phyloP scores from a whole-genome alignment of 2,113 vertebrate genomes.

The Tetrax tetrax region DNA sequence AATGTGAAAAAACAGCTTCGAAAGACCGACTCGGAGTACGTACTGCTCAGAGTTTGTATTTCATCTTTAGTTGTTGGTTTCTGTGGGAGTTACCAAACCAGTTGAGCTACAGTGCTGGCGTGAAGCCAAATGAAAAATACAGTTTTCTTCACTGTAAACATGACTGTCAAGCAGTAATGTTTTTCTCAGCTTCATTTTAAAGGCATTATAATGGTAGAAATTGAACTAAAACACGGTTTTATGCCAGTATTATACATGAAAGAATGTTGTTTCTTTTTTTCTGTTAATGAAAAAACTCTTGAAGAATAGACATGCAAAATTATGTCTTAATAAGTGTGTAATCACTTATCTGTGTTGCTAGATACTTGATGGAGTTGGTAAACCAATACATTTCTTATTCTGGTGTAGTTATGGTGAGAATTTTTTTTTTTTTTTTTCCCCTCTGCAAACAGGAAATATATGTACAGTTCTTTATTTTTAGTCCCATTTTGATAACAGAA shows the following conservation, averaged over 20 bases:
- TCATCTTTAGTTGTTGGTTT: constrained; percentile 52
- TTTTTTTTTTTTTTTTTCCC: background rate
- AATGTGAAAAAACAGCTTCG: constrained; percentile 14
- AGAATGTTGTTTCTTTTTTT: background rate
- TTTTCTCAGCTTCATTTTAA: constrained; percentile 65
- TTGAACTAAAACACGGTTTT: constrained; percentile 55
- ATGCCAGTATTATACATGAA: constrained; percentile 38
- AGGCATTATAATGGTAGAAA: constrained; percentile 56
- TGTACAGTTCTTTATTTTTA: constrained; percentile 59
- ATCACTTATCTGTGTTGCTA: background rate
- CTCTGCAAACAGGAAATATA: constrained; percentile 5
- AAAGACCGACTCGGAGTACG: rapidly evolving
- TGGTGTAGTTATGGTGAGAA: constrained; percentile 4
- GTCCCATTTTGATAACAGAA: constrained; percentile 21
- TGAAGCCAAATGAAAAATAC: constrained; percentile 62
- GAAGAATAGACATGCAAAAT: background rate
- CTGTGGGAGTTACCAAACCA: constrained; percentile 67
- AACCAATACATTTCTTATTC: constrained; percentile 2
- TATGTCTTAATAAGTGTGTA: background rate
- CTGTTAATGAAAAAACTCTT: constrained; percentile 23
- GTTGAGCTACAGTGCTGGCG: constrained; percentile 50
- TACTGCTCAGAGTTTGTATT: constrained; percentile 29
- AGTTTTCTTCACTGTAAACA: constrained; percentile 66
- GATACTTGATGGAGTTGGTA: constrained; percentile 16
- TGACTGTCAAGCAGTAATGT: constrained; percentile 62